Evolutionary conservation across 2,797 vertebrate species (phyloP).

Genomic region (Malurus splendens): DNA sequence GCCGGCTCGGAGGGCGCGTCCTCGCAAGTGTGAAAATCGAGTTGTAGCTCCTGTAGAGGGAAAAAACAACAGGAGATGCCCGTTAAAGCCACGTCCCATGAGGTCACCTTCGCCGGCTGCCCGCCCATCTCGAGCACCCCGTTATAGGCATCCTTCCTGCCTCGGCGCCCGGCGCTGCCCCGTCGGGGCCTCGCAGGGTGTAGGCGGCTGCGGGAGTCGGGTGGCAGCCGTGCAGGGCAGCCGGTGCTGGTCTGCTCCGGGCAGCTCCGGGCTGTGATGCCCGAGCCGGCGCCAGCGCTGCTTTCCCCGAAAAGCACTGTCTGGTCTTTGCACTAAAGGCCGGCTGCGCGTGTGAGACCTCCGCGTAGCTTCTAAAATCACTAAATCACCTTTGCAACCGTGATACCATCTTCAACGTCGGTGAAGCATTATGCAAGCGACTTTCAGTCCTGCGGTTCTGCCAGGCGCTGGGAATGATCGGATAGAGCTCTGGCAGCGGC

Average conservation of each 20-base stretch:
- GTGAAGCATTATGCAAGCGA: neutral
- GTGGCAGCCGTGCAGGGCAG: neutral
- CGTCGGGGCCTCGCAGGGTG: too few relatives aligned
- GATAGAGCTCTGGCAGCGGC: neutral
- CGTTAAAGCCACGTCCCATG: neutral
- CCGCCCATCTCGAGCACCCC: too few relatives aligned
- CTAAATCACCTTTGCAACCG: neutral
- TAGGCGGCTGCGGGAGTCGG: neutral
- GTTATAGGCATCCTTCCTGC: neutral
- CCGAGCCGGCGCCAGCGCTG: neutral
- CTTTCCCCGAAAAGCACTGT: too few relatives aligned
- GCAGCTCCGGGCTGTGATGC: neutral
- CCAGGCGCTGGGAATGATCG: neutral
- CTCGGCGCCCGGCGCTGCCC: too few relatives aligned
- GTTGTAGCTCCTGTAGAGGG: neutral
- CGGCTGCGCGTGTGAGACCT: neutral
- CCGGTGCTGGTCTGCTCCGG: neutral
- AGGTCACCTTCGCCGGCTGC: neutral
- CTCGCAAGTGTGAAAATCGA: constrained; percentile 37
- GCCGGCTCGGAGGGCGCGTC: neutral
- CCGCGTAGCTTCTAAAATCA: neutral
- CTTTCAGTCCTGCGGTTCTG: neutral
- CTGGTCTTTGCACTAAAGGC: neutral
- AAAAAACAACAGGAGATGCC: neutral
- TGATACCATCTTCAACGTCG: neutral